A percentile compares a stretch with the other conserved stretches of the same genome.
phyloP scores from a whole-genome alignment of 2,113 vertebrate genomes.

The Cettia cetti region DNA sequence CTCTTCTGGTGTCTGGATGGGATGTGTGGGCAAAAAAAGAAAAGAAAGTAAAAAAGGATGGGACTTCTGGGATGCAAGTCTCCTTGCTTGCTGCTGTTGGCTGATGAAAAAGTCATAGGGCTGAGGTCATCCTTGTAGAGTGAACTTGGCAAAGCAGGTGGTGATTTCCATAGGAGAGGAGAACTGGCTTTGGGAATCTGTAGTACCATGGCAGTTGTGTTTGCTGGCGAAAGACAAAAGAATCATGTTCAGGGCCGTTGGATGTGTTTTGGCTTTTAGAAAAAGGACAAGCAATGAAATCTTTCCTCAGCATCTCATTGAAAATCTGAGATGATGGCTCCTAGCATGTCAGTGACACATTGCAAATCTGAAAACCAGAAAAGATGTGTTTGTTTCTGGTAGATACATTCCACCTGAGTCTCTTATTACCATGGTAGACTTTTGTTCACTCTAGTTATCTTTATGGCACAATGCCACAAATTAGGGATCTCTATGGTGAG shows the following conservation, averaged over 20 bases:
- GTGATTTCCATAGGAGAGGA: not conserved
- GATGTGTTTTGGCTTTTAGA: not conserved
- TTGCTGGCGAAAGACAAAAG: not conserved
- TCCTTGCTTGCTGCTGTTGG: not conserved
- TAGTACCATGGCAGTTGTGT: not conserved
- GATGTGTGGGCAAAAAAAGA: not conserved
- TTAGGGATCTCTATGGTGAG: not conserved
- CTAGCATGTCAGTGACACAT: not conserved
- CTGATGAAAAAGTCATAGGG: not conserved
- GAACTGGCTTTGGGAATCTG: not conserved
- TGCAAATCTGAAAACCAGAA: not conserved
- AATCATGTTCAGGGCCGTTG: not conserved
- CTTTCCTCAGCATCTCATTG: not conserved
- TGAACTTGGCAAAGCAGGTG: not conserved
- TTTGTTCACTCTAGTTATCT: not conserved
- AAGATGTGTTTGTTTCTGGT: not conserved
- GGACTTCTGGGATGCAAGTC: rapidly evolving
- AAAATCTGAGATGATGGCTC: not conserved
- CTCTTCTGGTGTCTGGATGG: not conserved
- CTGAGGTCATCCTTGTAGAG: not conserved
- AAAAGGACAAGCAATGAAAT: not conserved
- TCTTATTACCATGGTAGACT: not conserved
- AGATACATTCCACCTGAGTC: not conserved
- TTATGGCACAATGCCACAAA: not conserved
- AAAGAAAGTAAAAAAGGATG: not conserved